phyloP scores from a whole-genome alignment of 2,113 vertebrate genomes.

The Butorides virescens region DNA sequence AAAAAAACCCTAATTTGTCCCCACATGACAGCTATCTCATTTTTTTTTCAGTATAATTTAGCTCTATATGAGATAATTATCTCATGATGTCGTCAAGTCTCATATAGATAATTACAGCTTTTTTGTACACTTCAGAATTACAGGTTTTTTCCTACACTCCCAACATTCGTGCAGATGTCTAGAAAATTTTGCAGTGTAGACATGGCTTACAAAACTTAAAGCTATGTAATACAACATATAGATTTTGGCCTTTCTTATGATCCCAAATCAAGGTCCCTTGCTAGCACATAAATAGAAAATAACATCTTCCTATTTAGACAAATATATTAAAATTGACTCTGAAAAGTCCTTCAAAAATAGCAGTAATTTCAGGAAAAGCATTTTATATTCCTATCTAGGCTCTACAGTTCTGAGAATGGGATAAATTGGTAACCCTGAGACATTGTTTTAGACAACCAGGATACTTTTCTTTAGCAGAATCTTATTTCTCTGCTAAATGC shows the following conservation, averaged over 20 bases:
- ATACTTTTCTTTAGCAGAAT: neutral
- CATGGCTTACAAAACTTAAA: neutral
- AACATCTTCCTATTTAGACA: neutral
- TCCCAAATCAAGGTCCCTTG: neutral
- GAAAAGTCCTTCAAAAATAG: neutral
- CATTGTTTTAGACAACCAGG: neutral
- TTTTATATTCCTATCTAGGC: neutral
- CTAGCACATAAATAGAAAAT: neutral
- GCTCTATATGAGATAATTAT: neutral
- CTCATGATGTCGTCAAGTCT: no score
- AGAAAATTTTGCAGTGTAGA: neutral
- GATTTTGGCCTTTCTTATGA: neutral
- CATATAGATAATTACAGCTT: neutral
- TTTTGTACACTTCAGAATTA: neutral
- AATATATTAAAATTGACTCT: neutral
- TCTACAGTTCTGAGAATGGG: neutral
- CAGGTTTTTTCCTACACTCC: neutral
- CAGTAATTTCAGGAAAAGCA: neutral
- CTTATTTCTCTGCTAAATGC: neutral
- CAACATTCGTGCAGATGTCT: neutral
- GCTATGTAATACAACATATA: neutral
- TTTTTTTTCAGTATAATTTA: neutral
- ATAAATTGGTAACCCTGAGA: neutral
- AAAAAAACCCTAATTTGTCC: neutral
- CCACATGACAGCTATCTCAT: neutral